Conservation (phyloP, 2,797 vertebrate species). For the Epinephelus malabaricus region DNA sequence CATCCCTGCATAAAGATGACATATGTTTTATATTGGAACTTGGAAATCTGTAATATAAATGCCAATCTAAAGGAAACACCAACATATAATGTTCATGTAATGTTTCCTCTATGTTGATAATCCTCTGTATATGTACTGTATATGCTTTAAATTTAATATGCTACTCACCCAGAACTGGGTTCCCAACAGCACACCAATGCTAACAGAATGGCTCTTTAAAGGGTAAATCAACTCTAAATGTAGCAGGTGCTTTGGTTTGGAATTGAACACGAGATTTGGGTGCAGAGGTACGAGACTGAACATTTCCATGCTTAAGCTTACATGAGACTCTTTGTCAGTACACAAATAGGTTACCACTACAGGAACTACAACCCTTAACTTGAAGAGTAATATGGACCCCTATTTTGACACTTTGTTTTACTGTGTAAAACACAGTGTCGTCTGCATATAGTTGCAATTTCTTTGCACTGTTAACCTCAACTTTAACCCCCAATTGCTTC, state of each 20-base stretch:
- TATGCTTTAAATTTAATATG: constrained; percentile 45
- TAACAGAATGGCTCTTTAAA: constrained; percentile 28
- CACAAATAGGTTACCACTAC: not conserved
- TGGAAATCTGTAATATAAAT: constrained; percentile 33
- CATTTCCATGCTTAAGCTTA: not conserved
- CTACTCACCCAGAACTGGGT: not conserved
- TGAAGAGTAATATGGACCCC: too few species aligned
- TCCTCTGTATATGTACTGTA: constrained; percentile 51
- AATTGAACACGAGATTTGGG: not conserved
- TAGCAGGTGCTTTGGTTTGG: not conserved
- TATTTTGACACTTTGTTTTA: too few species aligned
- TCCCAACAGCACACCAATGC: not conserved
- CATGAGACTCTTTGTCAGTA: not conserved
- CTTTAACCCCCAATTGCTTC: too few species aligned
- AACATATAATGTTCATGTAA: constrained; percentile 20
- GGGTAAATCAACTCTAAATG: constrained; percentile 47
- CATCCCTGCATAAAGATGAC: constrained; percentile 11
- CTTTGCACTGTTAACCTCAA: too few species aligned
- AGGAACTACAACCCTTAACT: not conserved
- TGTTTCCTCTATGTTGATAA: constrained; percentile 50
- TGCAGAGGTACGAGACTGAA: not conserved
- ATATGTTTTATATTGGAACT: constrained; percentile 32
- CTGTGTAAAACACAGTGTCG: too few species aligned
- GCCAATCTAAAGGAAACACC: constrained; percentile 42
- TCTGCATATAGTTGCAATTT: too few species aligned